phyloP scores from a whole-genome alignment of 2,797 vertebrate genomes.

The Urocyon cinereoargenteus region DNA sequence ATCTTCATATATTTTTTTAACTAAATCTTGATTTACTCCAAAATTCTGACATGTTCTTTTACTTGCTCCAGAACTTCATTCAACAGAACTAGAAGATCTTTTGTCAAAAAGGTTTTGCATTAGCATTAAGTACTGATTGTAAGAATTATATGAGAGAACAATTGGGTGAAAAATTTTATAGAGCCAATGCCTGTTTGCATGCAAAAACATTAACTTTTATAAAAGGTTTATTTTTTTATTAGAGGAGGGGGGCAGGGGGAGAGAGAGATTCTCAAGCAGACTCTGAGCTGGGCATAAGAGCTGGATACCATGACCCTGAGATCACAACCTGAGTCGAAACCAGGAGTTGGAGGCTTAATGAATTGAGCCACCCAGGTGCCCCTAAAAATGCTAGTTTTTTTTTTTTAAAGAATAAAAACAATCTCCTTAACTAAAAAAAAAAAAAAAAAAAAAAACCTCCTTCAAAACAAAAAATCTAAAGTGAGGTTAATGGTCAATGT shows the following conservation, averaged over 20 bases:
- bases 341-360: background rate
- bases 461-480: background rate
- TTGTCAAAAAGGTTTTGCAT: conserved; percentile 85
- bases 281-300: background rate
- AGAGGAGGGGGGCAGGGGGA: accelerated
- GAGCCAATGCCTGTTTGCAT: background rate
- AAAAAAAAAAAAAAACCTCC: background rate
- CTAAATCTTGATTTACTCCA: conserved; percentile 90
- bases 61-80: conserved; percentile 89
- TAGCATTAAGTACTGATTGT: background rate
- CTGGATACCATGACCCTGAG: background rate
- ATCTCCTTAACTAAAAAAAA: background rate
- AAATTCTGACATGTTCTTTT: conserved; percentile 89
- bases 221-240: background rate
- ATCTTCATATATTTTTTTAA: conserved; percentile 81
- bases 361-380: background rate
- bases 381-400: background rate
- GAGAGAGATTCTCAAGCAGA: background rate
- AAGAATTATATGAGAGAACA: background rate
- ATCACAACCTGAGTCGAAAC: background rate
- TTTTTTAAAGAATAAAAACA: background rate
- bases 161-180: background rate
- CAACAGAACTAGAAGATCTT: conserved; percentile 90
- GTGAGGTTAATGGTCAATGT: background rate
- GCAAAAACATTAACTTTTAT: background rate